Conservation (phyloP, 2,797 vertebrate species). For the Psittacula echo region DNA sequence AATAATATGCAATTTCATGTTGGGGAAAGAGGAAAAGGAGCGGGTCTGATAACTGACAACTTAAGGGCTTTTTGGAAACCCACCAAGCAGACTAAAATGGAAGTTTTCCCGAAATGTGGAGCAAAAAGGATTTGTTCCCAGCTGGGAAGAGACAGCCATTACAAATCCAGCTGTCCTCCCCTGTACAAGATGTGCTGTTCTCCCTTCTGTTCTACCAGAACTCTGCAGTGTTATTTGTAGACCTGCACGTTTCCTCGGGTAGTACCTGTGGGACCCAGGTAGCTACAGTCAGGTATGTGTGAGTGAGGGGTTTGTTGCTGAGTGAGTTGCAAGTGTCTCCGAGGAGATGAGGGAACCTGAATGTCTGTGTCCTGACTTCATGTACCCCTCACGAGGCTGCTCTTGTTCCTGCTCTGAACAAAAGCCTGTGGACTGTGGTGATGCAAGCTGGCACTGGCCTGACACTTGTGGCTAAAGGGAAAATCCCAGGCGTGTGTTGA, state of each 20-base stretch:
- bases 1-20: background rate
- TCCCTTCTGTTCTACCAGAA: background rate
- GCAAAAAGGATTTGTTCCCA: background rate
- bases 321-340: background rate
- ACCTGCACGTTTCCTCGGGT: fast-evolving
- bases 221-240: background rate
- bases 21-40: background rate
- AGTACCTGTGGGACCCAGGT: too few relatives aligned
- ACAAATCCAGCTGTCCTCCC: background rate
- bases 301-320: background rate
- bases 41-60: background rate
- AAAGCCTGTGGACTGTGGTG: background rate
- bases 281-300: fast-evolving
- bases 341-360: background rate
- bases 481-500: background rate
- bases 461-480: background rate
- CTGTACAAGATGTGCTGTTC: background rate
- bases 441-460: background rate
- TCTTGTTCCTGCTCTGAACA: background rate
- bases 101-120: background rate
- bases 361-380: background rate
- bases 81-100: background rate
- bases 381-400: background rate
- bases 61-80: background rate
- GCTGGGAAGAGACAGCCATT: background rate